phyloP scores from a whole-genome alignment of 2,113 vertebrate genomes.

The Eira barbara region DNA sequence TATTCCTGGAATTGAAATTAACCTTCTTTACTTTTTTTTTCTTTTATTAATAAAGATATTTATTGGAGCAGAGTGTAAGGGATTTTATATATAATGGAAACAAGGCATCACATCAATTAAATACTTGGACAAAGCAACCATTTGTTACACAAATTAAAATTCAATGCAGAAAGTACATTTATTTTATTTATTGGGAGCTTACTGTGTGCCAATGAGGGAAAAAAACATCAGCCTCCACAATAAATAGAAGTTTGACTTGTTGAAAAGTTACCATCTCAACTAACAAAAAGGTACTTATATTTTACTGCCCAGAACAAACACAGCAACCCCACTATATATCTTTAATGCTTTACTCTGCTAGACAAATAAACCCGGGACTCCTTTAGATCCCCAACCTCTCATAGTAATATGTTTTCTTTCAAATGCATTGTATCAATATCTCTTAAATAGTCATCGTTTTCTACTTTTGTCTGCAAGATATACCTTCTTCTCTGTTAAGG shows the following conservation, averaged over 20 bases:
- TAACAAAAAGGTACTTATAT: background rate
- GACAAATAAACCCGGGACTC: background rate
- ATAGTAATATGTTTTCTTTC: background rate
- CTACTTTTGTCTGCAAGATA: background rate
- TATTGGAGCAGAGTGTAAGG: background rate
- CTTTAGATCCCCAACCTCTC: background rate
- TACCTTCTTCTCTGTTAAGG: background rate
- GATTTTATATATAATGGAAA: background rate
- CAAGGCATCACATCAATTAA: background rate
- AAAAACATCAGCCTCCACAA: background rate
- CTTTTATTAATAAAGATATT: slow-evolving; percentile 1
- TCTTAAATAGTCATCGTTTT: background rate
- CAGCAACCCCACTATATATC: background rate
- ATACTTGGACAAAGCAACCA: background rate
- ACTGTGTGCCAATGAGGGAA: background rate
- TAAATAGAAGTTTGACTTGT: background rate
- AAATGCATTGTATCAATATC: background rate
- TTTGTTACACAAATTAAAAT: slow-evolving; percentile 11
- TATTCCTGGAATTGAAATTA: background rate
- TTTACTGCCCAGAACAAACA: background rate
- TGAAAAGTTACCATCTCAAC: background rate
- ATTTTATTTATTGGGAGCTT: background rate
- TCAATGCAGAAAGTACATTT: background rate
- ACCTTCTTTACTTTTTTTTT: background rate
- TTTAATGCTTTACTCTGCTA: background rate